phyloP scores from a whole-genome alignment of 37 sponge, comb jelly and placozoan species.

The Geodia barretti region DNA sequence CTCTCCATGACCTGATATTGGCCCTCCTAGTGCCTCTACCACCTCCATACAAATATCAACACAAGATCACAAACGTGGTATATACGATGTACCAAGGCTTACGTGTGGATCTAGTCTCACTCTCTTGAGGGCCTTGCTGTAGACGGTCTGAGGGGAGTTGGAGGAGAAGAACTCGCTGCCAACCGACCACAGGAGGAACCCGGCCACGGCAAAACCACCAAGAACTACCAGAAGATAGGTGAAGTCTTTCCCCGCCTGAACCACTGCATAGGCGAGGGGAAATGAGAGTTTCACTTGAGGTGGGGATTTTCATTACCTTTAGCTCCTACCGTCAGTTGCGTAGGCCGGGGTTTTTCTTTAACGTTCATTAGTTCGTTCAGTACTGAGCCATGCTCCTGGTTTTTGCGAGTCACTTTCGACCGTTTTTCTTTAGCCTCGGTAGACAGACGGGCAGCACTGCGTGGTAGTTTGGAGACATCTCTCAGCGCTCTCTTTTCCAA shows the following conservation, averaged over 20 bases:
- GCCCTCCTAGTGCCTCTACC: slow-evolving; percentile 54
- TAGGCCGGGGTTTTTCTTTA: slow-evolving; percentile 35
- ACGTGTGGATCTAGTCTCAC: slow-evolving; percentile 66
- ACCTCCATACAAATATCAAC: slow-evolving; percentile 35
- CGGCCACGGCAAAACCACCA: slow-evolving; percentile 69
- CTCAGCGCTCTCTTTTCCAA: background rate
- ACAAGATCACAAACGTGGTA: background rate
- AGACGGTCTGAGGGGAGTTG: slow-evolving; percentile 60
- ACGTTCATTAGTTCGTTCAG: slow-evolving; percentile 35
- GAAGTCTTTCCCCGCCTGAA: slow-evolving; percentile 76
- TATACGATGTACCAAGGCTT: background rate
- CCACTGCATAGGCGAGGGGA: slow-evolving; percentile 27
- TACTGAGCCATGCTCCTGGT: slow-evolving; percentile 51
- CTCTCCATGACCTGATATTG: slow-evolving; percentile 80
- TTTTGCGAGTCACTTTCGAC: background rate
- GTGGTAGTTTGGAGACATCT: background rate
- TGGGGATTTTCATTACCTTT: slow-evolving; percentile 37
- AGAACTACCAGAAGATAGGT: slow-evolving; percentile 64
- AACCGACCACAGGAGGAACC: slow-evolving; percentile 68
- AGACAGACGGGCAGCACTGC: background rate
- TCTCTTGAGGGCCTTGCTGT: slow-evolving; percentile 64
- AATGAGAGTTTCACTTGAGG: background rate
- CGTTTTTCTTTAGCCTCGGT: background rate
- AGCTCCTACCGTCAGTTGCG: slow-evolving; percentile 60
- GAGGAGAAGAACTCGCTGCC: slow-evolving; percentile 75